Evolutionary conservation across 92 coral and sea anemone genomes (phyloP), one percentile per base, ranked within the genome.

Genomic region (Phenganax subtilis): DNA sequence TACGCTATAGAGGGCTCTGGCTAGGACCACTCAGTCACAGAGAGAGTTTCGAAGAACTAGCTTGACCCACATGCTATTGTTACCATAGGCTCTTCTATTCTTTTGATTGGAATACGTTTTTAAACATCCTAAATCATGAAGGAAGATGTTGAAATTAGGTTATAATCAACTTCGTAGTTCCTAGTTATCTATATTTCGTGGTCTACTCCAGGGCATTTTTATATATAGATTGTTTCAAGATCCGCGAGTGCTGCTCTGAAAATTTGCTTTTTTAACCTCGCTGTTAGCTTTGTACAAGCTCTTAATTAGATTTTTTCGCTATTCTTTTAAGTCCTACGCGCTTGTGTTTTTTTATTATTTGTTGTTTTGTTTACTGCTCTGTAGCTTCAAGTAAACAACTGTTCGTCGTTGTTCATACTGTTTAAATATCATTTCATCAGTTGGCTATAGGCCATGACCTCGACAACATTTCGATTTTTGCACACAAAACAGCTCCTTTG

Each of bases 261-360:
- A 68, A 30, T 25, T 37, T 68, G 73, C 73, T 68, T 68, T 68
- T 68, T 68, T 68, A 68, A 27, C 73, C 73, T 30, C 54, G 73
- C 73, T 37, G 73, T 30, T 68, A 0, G 73, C 73, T 68, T 9
- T 37, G 47, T 14, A 30, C 54, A 68, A 68, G 15, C 73, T 12
- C 54, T 68, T 68, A 68, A 68, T 68, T 68, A 68, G 73, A 68
- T 68, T 68, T 68, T n/a, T 68, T 27, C 73, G 73, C 73, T 68
- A 68, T 25, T 51, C 73, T 68, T 68, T 68, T 9, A 68, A 68
- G 73, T 68, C 53, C 10, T 2, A 37, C 30, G 6, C 53, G 1
- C 52, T 2, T 37, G 16, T 68, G 52, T 68, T 68, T 68, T 68
- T 68, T 7, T 68, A 30, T n/a, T 68, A 14, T 30, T 68, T 68